Evolutionary conservation across 2,888 invertebrate species (phyloP), one percentile per base, ranked within the genome.

Genomic region (Encarsia formosa): DNA sequence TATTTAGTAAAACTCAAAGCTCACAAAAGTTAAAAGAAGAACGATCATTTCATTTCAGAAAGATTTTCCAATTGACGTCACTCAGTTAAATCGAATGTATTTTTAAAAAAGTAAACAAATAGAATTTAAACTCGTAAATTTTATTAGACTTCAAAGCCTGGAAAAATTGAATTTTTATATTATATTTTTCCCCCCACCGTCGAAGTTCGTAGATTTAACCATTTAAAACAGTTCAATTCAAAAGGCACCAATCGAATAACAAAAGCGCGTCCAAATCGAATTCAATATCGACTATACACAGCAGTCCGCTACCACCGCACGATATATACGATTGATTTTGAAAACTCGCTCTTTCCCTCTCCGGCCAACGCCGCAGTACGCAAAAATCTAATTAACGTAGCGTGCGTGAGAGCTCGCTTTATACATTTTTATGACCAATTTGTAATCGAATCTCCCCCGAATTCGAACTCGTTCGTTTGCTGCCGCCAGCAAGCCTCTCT

Each of bases 361-460:
- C 40, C 23, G 20, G 18, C 50, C 43, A 35, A 49, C 46, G 53
- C 11, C 23, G 20, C 20, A 5, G 19, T 13, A 29, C 51, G 53
- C 56, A 67, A 68, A 66, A 65, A 63, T 43, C 61, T 62, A 63
- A 70, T 69, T 69, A 66, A 69, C 68, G 62, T 58, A 63, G 60
- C 61, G 61, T 63, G 65, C 61, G 63, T 4, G 13, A 31, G 56
- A 49, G 42, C 32, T 43, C 42, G 51, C 42, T 71, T 71, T 66
- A 68, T 65, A 63, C 60, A 70, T 69, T 70, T 73, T 72, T 70
- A 70, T 67, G 68, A 61, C 59, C 67, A 64, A 70, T 71, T 68
- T 64, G 66, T 66, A 71, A 70, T 61, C 64, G 64, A 65, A 56
- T 56, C 66, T 67, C 61, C 53, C 48, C 54, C 53, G 61, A 63